Percentiles rank a stretch among this genome's conserved stretches.
Conservation (phyloP, 1,140 invertebrate genomes). For the Aphelinus atriplicis region DNA sequence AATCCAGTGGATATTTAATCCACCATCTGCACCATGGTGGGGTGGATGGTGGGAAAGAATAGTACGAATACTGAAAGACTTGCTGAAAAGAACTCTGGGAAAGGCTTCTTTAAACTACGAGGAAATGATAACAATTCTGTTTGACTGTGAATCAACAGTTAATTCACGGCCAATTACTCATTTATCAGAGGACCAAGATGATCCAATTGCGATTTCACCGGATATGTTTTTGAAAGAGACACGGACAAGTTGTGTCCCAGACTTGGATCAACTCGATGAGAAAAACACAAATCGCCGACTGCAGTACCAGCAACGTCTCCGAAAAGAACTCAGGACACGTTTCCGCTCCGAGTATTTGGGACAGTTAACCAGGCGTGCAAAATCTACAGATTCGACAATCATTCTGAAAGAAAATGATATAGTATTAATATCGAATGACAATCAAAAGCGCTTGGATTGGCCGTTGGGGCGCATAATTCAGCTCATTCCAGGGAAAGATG, state of each 20-base stretch:
- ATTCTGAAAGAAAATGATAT: constrained; percentile 22
- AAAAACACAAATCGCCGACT: not conserved
- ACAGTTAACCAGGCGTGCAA: constrained; percentile 13
- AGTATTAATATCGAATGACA: constrained; percentile 33
- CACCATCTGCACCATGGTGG: no score
- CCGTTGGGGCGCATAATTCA: constrained; percentile 30
- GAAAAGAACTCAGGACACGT: constrained; percentile 33
- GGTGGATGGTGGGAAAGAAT: no score
- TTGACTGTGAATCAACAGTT: no score
- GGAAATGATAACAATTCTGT: no score
- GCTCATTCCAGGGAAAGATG: constrained; percentile 43
- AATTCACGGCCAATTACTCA: no score
- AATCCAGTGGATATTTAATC: no score
- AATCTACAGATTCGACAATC: no score
- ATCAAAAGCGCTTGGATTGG: constrained; percentile 34
- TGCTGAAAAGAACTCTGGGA: no score
- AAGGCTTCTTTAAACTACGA: no score
- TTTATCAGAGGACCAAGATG: constrained; percentile 43
- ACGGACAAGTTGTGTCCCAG: constrained; percentile 39
- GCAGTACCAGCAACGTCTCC: constrained; percentile 35
- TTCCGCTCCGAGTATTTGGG: constrained; percentile 48
- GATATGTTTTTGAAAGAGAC: constrained; percentile 49
- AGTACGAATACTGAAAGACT: no score
- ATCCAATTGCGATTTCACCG: constrained; percentile 37
- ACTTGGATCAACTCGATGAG: constrained; percentile 42